Conservation (phyloP, 2,113 vertebrate genomes). For the Cynoglossus semilaevis region DNA sequence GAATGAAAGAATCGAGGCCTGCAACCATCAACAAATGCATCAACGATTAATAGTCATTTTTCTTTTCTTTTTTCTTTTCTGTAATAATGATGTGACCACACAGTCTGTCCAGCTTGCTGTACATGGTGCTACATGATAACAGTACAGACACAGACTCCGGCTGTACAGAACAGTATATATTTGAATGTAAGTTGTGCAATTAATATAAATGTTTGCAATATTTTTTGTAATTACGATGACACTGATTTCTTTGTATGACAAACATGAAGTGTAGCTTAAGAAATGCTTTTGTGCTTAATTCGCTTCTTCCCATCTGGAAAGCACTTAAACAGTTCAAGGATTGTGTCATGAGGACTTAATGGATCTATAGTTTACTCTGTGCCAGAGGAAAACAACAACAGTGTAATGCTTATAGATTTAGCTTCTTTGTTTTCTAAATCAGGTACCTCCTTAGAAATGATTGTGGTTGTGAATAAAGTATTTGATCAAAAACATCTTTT, state of each 20-base stretch:
- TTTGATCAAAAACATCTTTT: slow-evolving; percentile 52
- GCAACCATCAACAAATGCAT: not conserved
- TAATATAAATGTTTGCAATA: slow-evolving; percentile 79
- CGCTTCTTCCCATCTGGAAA: slow-evolving; percentile 58
- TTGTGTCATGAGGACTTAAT: slow-evolving; percentile 40
- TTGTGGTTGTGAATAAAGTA: slow-evolving; percentile 74
- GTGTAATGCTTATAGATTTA: slow-evolving; percentile 57
- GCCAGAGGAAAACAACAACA: slow-evolving; percentile 45
- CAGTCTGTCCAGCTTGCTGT: slow-evolving; percentile 65
- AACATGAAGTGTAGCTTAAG: slow-evolving; percentile 47
- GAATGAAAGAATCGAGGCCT: no score
- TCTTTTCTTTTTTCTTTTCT: slow-evolving; percentile 13
- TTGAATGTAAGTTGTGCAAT: slow-evolving; percentile 81
- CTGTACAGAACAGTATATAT: slow-evolving; percentile 79
- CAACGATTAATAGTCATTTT: slow-evolving; percentile 43
- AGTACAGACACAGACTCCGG: slow-evolving; percentile 57
- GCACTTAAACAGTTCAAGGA: slow-evolving; percentile 70
- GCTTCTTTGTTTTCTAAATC: slow-evolving; percentile 45
- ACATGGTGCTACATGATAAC: slow-evolving; percentile 76
- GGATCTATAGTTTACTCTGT: slow-evolving; percentile 48
- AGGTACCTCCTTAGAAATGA: slow-evolving; percentile 55
- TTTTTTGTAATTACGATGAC: slow-evolving; percentile 74
- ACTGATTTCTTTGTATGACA: slow-evolving; percentile 59
- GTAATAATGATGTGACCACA: slow-evolving; percentile 44
- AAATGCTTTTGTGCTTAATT: slow-evolving; percentile 39